Base-by-base conservation (phyloP, 2,888 invertebrate genomes). In the Seladonia tumulorum region DNA sequence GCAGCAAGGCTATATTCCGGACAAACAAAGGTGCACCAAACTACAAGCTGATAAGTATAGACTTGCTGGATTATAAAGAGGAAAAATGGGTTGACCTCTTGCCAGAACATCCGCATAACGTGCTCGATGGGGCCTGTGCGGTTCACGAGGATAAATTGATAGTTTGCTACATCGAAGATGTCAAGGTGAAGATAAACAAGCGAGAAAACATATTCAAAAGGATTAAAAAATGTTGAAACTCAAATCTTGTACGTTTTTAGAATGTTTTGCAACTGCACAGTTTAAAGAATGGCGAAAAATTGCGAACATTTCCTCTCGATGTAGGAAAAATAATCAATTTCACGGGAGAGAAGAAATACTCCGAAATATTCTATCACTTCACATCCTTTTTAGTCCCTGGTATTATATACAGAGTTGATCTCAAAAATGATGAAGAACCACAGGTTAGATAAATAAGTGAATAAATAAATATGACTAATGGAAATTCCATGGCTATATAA, bases 11-110 rank as follows among this genome's bases (percentile, higher is more conserved):
- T 89, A 97, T 98, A 93, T 98, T 99, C 95, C 97, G 98, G 72
- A 99, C 99, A 39, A 99, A 99, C 95, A 98, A 98, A 95, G 96
- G 98, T 95, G 98, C 99, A 1, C 98, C 99, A 10, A 98, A 98
- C 95, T 99, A 98, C 95, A 97, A 97, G 87, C 96, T 99, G 68
- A 97, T 99, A 93, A 96, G 96, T 90, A 98, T 99, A 89, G 97
- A 98, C 95, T 96, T 98, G 82, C 95, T 96, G 86, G 96, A 97
- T 93, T 97, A 97, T 14, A 95, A 95, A 0, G 96, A 97, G 95
- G 97, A 97, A 81, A 97, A 98, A 90, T 99, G 99, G 99, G 95
- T 95, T 49, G 97, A 97, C 2, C 96, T 99, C 35, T 96, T 99
- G 89, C 96, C 97, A 42, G 98, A 99, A 95, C 97, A 99, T 94